Evolutionary conservation across 2,113 vertebrate genomes (phyloP), one percentile per base, ranked within the genome.

Genomic region (Terrapene triunguis): DNA sequence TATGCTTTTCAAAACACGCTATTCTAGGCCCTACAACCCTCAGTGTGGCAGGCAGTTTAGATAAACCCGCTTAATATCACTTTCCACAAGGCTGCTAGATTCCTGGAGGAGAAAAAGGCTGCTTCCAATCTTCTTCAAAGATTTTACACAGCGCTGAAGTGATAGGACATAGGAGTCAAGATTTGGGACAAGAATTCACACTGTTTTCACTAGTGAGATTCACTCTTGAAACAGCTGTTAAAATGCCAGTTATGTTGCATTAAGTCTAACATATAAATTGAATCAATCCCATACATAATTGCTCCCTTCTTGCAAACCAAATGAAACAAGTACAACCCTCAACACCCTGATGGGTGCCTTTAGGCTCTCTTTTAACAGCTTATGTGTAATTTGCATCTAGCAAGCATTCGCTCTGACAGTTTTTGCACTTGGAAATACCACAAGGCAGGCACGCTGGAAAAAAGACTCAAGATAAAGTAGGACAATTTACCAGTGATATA

Each of bases 261-360:
- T 87, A 88, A 92, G 54, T 86, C 86, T 9, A 84, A 16, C 38
- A 3, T 57, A 55, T 53, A 94, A 95, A 93, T 79, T 47, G 94
- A 91, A 85, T 87, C 84, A 96, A 88, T 94, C 96, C 48, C 47
- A 7, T 24, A 81, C 81, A 85, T 93, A 97, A 98, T 96, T 96
- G 93, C 85, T 96, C 81, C 93, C 81, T 97, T 93, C 94, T 92
- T 97, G 69, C 92, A 94, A 84, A 95, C 89, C 89, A 94, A 88
- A 94, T 0, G 4, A 94, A 97, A 86, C 81, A 17, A 19, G 55
- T 42, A 59, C 86, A 93, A 35, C 94, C 90, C 89, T 87, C 93
- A 91, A 62, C 89, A 35, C 82, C 87, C 93, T 80, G 94, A 78
- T 92, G 82, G 6, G 14, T 92, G 94, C 95, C 97, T 96, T 65